Conservation (phyloP, 2,888 invertebrate genomes). For the Mayetiola destructor region DNA sequence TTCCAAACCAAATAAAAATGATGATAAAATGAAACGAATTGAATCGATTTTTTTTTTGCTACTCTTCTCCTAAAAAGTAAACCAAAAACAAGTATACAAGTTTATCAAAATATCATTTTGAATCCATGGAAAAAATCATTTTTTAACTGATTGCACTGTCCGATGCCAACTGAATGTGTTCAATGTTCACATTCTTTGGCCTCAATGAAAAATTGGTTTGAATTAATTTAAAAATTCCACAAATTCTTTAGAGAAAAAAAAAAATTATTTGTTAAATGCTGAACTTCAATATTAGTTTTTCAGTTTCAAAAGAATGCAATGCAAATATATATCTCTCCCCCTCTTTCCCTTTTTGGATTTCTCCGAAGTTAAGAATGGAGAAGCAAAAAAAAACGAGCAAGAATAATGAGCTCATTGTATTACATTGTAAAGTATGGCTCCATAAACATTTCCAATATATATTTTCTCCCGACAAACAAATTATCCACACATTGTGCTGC, state of each 20-base stretch:
- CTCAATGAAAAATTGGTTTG: conserved; percentile 4
- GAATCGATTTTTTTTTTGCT: too few relatives aligned
- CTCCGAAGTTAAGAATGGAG: neutral
- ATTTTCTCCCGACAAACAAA: conserved; percentile 12
- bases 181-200: neutral
- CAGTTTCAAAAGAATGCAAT: neutral
- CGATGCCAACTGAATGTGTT: too few relatives aligned
- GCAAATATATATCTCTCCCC: too few relatives aligned
- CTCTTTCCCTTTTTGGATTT: neutral
- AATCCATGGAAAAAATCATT: too few relatives aligned
- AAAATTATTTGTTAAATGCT: too few relatives aligned
- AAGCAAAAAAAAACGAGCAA: neutral
- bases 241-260: neutral
- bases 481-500: conserved; percentile 5
- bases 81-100: too few relatives aligned
- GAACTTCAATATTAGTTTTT: neutral
- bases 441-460: too few relatives aligned
- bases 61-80: too few relatives aligned
- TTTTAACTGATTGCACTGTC: neutral
- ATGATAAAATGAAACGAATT: too few relatives aligned
- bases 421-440: neutral
- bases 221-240: conserved; percentile 1
- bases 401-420: conserved; percentile 8
- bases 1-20: too few relatives aligned
- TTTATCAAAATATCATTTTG: too few relatives aligned